phyloP scores from a whole-genome alignment of 2,797 vertebrate genomes.

The Numenius phaeopus region DNA sequence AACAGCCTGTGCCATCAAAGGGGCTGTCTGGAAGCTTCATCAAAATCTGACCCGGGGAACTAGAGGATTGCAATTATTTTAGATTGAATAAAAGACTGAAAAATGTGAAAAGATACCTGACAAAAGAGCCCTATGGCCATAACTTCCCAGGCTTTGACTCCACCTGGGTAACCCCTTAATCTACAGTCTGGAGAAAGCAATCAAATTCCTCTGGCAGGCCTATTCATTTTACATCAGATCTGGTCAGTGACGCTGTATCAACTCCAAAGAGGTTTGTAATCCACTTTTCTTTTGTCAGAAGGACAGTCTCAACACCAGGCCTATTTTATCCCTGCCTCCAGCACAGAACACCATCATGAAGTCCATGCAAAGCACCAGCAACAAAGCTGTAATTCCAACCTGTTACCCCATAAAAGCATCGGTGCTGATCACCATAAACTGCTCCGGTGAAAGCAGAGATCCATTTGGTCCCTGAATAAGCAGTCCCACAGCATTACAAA shows the following conservation, averaged over 20 bases:
- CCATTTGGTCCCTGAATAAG: neutral
- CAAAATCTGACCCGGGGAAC: neutral
- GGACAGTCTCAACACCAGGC: neutral
- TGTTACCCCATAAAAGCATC: neutral
- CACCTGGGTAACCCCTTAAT: neutral
- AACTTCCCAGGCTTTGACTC: neutral
- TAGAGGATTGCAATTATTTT: neutral
- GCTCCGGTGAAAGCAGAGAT: neutral
- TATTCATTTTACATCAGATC: neutral
- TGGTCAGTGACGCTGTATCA: neutral
- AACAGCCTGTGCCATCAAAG: neutral
- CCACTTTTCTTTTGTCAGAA: neutral
- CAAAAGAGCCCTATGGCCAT: neutral
- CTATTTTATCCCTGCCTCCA: neutral
- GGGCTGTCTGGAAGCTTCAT: neutral
- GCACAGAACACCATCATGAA: neutral
- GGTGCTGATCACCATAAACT: neutral
- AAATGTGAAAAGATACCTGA: neutral
- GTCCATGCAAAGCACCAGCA: accelerated
- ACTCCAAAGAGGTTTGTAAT: neutral
- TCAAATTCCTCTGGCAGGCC: neutral
- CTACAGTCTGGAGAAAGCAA: neutral
- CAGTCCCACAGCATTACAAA: neutral
- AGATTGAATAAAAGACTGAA: neutral
- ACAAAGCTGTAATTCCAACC: neutral